Conservation (phyloP, 2,113 vertebrate genomes). For the Pleuronectes platessa region DNA sequence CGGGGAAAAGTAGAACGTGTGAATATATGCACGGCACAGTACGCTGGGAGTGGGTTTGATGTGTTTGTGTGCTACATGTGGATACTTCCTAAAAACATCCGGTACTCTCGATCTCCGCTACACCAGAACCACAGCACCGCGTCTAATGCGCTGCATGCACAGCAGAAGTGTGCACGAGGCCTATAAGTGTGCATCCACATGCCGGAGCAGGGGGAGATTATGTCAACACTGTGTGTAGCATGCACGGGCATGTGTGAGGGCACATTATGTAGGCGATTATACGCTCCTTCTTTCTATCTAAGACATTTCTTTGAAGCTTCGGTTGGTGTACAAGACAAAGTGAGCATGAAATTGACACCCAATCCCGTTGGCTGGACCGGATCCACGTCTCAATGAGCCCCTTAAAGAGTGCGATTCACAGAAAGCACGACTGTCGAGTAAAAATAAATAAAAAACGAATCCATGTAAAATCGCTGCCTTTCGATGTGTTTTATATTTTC, state of each 20-base stretch:
- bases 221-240: conserved; percentile 46
- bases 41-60: neutral
- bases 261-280: conserved; percentile 70
- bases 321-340: conserved; percentile 67
- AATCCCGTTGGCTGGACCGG: conserved; percentile 39
- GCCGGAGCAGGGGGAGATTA: conserved; percentile 64
- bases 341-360: conserved; percentile 72
- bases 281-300: conserved; percentile 58
- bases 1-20: neutral
- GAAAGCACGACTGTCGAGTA: conserved; percentile 13
- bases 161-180: conserved; percentile 4
- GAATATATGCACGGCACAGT: neutral
- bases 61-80: neutral
- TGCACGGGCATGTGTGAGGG: conserved; percentile 61
- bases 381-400: conserved; percentile 36
- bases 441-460: conserved; percentile 26
- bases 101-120: neutral
- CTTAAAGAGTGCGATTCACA: conserved; percentile 29
- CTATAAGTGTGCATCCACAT: conserved; percentile 25
- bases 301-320: conserved; percentile 76
- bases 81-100: neutral
- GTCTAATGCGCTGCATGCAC: conserved; percentile 23
- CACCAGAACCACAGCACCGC: neutral
- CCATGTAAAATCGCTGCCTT: conserved; percentile 29
- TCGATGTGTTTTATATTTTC: conserved; percentile 32